Base-by-base conservation (phyloP, 2,113 vertebrate genomes). In the Numenius arquata region DNA sequence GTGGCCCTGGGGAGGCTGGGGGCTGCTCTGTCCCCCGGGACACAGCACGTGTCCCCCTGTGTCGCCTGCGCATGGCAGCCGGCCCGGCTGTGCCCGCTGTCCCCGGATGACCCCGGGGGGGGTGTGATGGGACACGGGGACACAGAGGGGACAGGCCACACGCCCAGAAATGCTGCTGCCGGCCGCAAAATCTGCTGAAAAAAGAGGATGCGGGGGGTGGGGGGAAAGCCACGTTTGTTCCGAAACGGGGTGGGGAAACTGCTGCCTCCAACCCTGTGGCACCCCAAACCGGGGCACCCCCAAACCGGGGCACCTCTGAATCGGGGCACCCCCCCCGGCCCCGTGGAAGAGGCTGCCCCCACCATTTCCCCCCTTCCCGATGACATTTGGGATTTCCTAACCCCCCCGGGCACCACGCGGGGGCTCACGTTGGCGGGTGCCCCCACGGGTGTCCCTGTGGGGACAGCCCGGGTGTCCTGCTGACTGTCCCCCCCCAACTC, bases 371-470 rank as follows among this genome's bases (percentile, higher is more conserved):
- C 15, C 11, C 4, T 56, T 68, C 16, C 26, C 1, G 1, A n/a
- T 22, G 20, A 20, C 4, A 2, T 67, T 25, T 4, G 14, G 22
- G 53, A 34, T 74, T 38, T 32, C 20, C 34, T 15, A 74, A 13
- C 32, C 1, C 1, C 1, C 65, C 47, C 1, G 21, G 70, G 23
- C 27, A 19, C 6, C 0, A 1, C 8, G 30, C 0, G 2, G 55
- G 36, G 8, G 10, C 15, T 59, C 0, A 0, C 9, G 25, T 9
- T 0, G 3, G 0, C 1, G 41, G 27, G 17, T 18, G 38, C 52
- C 32, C 55, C 61, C 9, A 1, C 1, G 41, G 27, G 17, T 18
- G 38, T 59, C 32, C 55, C 61, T 8, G 1, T 26, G 8, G 34
- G 34, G 26, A 13, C 0, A 4, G 22, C 22, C n/a, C 0, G 13